A percentile compares a stretch with the other conserved stretches of the same genome.
Evolutionary conservation across 2,113 vertebrate genomes (phyloP).

Genomic region (Mola mola): DNA sequence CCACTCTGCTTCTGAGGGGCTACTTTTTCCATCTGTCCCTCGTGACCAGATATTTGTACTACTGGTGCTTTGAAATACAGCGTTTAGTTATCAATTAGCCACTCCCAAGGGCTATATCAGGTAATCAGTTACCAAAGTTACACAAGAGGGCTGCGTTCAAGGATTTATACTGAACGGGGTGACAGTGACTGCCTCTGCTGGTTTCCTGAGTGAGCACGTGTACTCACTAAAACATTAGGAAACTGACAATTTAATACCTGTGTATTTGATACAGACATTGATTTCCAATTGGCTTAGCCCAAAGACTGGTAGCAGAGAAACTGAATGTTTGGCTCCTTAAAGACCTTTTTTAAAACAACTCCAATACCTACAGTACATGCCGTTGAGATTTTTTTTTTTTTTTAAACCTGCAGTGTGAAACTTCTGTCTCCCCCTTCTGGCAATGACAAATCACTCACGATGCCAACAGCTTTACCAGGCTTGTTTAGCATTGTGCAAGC

Average conservation of each 20-base stretch:
- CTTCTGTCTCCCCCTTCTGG: too few relatives aligned
- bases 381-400: too few relatives aligned
- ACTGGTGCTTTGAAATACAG: neutral
- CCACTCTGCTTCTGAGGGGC: neutral
- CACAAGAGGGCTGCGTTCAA: neutral
- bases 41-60: neutral
- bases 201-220: neutral
- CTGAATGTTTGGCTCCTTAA: too few relatives aligned
- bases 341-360: too few relatives aligned
- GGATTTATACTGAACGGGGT: neutral
- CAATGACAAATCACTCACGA: too few relatives aligned
- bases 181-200: neutral
- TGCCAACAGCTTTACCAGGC: too few relatives aligned
- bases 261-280: too few relatives aligned
- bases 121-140: constrained; percentile 58
- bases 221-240: neutral
- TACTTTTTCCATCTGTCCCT: neutral
- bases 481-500: too few relatives aligned
- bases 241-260: neutral
- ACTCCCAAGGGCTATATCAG: constrained; percentile 1
- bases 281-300: too few relatives aligned
- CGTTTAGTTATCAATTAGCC: constrained; percentile 30
- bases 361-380: too few relatives aligned
- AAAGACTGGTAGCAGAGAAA: too few relatives aligned
- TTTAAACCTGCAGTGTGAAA: too few relatives aligned